A percentile compares a stretch with the other conserved stretches of the same genome.
These are phyloP conservation scores for Conomelus anceps DNA, from an alignment of 2,888 invertebrate genomes.

Conservation along the genomic window DNA sequence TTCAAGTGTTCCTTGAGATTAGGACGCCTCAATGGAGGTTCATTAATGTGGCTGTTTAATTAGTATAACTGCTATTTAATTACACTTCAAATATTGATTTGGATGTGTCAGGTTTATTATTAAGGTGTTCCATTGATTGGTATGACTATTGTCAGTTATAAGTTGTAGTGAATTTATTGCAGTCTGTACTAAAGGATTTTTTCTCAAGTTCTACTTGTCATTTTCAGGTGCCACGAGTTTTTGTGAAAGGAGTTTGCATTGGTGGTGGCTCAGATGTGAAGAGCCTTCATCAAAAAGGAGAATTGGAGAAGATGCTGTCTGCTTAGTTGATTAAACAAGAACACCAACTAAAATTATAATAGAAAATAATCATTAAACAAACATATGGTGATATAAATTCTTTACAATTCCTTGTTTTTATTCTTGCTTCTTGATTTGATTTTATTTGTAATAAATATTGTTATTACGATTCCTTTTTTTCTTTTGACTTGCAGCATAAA, in stretches of 20 bases:
- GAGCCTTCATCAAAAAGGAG: constrained; percentile 61
- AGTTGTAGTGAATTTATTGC: background rate
- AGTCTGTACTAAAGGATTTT: background rate
- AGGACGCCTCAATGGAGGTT: too few relatives aligned
- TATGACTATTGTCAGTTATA: background rate
- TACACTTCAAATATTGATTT: too few relatives aligned
- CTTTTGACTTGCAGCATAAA: too few relatives aligned
- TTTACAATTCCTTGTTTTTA: background rate
- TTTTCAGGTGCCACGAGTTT: constrained; percentile 83
- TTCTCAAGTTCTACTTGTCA: background rate
- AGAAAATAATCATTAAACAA: background rate
- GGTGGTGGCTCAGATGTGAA: constrained; percentile 91
- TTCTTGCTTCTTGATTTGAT: background rate
- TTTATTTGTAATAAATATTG: background rate
- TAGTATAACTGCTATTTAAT: too few relatives aligned
- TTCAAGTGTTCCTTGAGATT: too few relatives aligned
- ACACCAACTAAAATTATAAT: background rate
- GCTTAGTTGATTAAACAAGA: constrained; percentile 29
- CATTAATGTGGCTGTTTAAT: too few relatives aligned
- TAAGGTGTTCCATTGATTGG: background rate
- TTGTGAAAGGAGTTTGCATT: constrained; percentile 81
- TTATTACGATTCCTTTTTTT: too few relatives aligned
- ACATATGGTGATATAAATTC: too few relatives aligned
- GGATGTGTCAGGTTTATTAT: too few relatives aligned
- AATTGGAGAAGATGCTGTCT: constrained; percentile 44